These are phyloP conservation scores for Heliangelus exortis DNA, from an alignment of 2,797 vertebrate species.

Conservation along the genomic window DNA sequence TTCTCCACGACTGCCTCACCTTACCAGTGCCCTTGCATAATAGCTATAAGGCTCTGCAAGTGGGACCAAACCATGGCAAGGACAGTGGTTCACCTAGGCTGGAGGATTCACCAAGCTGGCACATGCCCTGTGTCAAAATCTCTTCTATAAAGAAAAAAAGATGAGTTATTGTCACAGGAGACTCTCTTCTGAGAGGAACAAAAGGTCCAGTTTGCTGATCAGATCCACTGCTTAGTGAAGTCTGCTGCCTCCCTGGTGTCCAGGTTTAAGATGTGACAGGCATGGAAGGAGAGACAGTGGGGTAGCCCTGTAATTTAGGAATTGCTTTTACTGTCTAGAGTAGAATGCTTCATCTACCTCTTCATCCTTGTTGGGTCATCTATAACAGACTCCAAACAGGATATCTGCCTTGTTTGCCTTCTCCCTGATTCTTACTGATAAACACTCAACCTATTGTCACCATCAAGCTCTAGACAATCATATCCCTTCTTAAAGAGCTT, in stretches of 20 bases:
- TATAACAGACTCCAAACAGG: no score
- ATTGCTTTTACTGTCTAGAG: no score
- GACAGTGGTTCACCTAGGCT: rapidly evolving
- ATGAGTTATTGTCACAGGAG: neutral
- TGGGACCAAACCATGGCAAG: neutral
- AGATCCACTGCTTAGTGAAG: neutral
- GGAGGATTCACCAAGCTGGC: neutral
- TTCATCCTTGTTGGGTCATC: no score
- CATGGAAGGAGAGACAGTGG: no score
- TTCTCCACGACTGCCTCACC: neutral
- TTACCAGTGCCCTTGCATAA: neutral
- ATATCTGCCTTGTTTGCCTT: no score
- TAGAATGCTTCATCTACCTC: no score
- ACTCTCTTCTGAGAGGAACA: neutral
- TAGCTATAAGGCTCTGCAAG: neutral
- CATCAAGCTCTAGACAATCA: no score
- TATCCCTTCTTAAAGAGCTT: no score
- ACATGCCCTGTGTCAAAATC: neutral
- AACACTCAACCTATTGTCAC: no score
- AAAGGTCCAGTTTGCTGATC: neutral
- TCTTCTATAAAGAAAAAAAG: neutral
- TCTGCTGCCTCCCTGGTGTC: neutral
- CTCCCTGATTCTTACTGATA: no score
- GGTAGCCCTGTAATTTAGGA: no score
- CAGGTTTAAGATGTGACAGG: neutral